Percentiles rank a stretch among this genome's conserved stretches.
These are phyloP conservation scores for Bos taurus DNA, from an alignment of 2,113 vertebrate genomes.

Conservation along the genomic window ARS-UCD2.0 NC_037329.1:126928501-126929000, in stretches of 20 bases:
- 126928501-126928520: constrained; percentile 49
- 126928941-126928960: not conserved
- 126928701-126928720: not conserved
- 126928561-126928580: not conserved
- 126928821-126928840: not conserved
- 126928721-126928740: constrained; percentile 81
- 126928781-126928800: not conserved
- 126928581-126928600: constrained; percentile 33
- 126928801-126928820: not conserved
- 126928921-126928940: constrained; percentile 63
- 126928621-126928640: not conserved
- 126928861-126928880: constrained; percentile 69
- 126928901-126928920: constrained; percentile 61
- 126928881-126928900: constrained; percentile 46
- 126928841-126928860: not conserved
- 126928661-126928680: not conserved
- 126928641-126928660: not conserved
- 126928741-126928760: constrained; percentile 92
- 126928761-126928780: constrained; percentile 96
- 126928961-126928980: not conserved
- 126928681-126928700: not conserved
- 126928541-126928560: not conserved
- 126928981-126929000: not conserved
- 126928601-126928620: not conserved
- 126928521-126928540: constrained; percentile 67